phyloP scores from a whole-genome alignment of 2,888 invertebrate species.

The Limnephilus marmoratus region DNA sequence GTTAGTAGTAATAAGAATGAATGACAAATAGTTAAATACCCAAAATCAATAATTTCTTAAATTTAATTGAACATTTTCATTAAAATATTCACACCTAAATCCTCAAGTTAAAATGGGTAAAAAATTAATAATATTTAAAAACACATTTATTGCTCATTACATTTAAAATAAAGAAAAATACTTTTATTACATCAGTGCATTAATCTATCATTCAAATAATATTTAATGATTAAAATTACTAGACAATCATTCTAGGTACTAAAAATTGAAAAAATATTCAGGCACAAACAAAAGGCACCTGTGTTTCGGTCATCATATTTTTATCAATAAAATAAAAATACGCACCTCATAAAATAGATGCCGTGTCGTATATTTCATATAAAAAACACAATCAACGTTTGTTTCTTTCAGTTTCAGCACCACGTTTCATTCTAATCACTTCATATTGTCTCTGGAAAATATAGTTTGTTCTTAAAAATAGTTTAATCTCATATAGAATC shows the following conservation, averaged over 20 bases:
- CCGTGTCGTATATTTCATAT: slow-evolving; percentile 53
- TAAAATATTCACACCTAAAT: neutral
- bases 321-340: slow-evolving; percentile 59
- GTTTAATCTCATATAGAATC: slow-evolving; percentile 43
- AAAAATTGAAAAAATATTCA: slow-evolving; percentile 50
- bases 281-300: slow-evolving; percentile 61
- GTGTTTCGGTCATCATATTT: slow-evolving; percentile 33
- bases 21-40: neutral
- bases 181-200: slow-evolving; percentile 36
- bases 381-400: slow-evolving; percentile 44
- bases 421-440: slow-evolving; percentile 56
- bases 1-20: neutral
- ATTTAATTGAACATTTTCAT: slow-evolving; percentile 2
- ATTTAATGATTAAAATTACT: slow-evolving; percentile 19
- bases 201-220: slow-evolving; percentile 13
- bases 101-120: slow-evolving; percentile 4
- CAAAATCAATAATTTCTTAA: neutral
- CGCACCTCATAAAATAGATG: slow-evolving; percentile 60
- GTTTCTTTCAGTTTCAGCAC: slow-evolving; percentile 65
- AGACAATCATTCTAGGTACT: slow-evolving; percentile 10
- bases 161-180: slow-evolving; percentile 35
- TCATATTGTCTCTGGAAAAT: slow-evolving; percentile 50
- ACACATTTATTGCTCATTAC: slow-evolving; percentile 15
- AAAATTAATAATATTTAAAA: slow-evolving; percentile 15
- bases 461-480: slow-evolving; percentile 48